Evolutionary conservation across 2,113 vertebrate species (phyloP), one percentile per base, ranked within the genome.

Genomic region (Actinemys pallida): DNA sequence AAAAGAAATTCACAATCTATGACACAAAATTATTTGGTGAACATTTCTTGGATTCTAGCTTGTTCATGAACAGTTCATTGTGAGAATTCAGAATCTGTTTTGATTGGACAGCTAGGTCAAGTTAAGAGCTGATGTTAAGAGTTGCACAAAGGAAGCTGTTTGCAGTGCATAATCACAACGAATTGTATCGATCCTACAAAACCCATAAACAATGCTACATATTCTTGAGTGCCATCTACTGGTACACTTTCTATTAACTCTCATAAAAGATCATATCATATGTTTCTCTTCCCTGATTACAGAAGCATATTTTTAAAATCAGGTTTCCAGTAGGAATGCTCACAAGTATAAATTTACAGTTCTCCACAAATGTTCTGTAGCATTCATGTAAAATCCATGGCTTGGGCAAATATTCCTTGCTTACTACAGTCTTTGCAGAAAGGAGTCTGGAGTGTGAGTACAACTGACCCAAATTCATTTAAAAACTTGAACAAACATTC

Each of bases 171-270:
- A 52, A 42, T 24, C 75, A 29, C 10, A 45, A 45, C 8, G 10
- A 39, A 47, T 16, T 78, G 24, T 47, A 78, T 13, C 25, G 6
- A 42, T 47, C 45, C 25, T 45, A 29, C 39, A 75, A 90, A 81
- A 69, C 65, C 10, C 7, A 79, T 85, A 81, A 8, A 83, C 81
- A 79, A 39, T 54, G 53, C 31, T 93, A 6, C 93, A 92, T 87
- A 93, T 96, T 96, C 89, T 91, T 75, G 91, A 95, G 89, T 95
- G 96, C 93, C 97, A 97, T 80, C 97, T 97, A 76, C 96, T 92
- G 97, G 95, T 86, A 87, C 59, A 24, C 57, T 54, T 47, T 24
- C 50, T 92, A 39, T 50, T 14, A 72, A 84, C 35, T 20, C 17
- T 72, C n/a, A 39, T 39, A 72, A 72, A 39, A 72, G 35, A 22